phyloP scores from a whole-genome alignment of 2,888 invertebrate genomes.

The Steromphala cineraria region DNA sequence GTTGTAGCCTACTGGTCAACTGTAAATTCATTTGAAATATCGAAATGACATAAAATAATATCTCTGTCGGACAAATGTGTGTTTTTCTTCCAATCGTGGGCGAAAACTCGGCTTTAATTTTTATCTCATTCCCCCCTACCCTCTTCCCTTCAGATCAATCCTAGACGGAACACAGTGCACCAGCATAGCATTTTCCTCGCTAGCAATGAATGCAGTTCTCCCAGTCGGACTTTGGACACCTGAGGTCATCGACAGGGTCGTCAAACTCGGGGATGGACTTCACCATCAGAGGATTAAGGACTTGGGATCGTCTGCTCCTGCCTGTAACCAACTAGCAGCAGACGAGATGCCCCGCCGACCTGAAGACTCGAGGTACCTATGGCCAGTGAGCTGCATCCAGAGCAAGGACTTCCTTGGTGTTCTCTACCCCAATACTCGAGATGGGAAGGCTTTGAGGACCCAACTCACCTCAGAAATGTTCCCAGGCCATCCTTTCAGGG shows the following conservation, averaged over 20 bases:
- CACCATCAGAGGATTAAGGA: not conserved
- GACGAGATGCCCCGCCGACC: not conserved
- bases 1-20: no score
- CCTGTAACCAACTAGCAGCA: not conserved
- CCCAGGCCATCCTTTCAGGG: not conserved
- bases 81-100: no score
- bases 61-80: no score
- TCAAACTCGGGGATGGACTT: not conserved
- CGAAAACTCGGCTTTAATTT: no score
- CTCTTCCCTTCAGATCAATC: not conserved
- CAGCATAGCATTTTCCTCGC: not conserved
- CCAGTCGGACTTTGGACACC: not conserved
- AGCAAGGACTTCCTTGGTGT: not conserved
- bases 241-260: not conserved
- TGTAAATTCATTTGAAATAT: no score
- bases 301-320: not conserved
- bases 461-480: not conserved
- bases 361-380: not conserved
- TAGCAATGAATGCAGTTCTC: not conserved
- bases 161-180: not conserved
- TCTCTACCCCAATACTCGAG: not conserved
- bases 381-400: not conserved
- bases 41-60: no score
- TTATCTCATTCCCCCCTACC: not conserved
- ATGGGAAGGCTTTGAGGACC: not conserved